Evolutionary conservation across 2,113 vertebrate species (phyloP).

Genomic region (Regulus satrapa): DNA sequence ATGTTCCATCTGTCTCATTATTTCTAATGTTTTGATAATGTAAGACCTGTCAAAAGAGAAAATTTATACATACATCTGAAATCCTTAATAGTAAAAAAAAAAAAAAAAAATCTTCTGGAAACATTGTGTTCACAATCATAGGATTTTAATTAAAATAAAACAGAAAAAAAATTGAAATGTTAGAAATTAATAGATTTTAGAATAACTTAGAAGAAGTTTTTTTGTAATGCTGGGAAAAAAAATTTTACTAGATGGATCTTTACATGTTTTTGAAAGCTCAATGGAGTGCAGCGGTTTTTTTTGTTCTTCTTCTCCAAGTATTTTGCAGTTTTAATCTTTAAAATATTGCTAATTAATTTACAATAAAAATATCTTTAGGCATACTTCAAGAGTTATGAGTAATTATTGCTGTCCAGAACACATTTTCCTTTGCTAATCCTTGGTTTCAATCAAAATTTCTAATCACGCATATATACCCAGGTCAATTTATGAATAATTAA

Average conservation of each 20-base stretch:
- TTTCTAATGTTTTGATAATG: not conserved
- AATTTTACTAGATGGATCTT: not conserved
- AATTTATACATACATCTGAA: not conserved
- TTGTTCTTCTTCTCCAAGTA: not conserved
- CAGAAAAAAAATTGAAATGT: not conserved
- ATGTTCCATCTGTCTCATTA: not conserved
- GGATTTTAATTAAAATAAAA: not conserved
- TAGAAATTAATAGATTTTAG: not conserved
- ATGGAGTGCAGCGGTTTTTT: accelerated
- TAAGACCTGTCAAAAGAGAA: not conserved
- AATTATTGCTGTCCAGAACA: not conserved
- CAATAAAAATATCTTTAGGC: not conserved
- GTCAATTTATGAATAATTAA: not conserved
- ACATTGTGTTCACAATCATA: not conserved
- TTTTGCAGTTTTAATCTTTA: not conserved
- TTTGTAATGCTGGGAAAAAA: no score
- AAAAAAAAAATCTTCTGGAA: not conserved
- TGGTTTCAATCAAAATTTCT: not conserved
- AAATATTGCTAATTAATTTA: not conserved
- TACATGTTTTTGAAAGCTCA: not conserved
- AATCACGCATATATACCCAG: not conserved
- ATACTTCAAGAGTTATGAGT: not conserved
- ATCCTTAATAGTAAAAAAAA: not conserved
- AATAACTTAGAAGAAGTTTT: not conserved
- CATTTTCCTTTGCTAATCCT: not conserved